Conservation (phyloP, 1,140 invertebrate species). For the Drosophila lacteicornis region DNA sequence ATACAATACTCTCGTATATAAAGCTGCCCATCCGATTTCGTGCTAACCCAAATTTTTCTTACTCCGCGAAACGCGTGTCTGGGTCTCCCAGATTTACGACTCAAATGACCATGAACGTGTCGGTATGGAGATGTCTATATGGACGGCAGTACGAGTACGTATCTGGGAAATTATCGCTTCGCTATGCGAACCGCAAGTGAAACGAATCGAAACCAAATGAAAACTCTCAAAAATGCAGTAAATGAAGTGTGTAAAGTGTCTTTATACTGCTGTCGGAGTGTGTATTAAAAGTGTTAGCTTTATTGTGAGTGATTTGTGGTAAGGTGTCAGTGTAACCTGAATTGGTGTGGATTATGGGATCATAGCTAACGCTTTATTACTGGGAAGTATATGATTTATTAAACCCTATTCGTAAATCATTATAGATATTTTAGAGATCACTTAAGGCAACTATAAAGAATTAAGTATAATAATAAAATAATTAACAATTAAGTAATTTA, state of each 20-base stretch:
- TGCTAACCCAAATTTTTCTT: conserved; percentile 49
- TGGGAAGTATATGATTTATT: neutral
- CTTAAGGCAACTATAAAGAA: too few species aligned
- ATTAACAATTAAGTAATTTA: too few species aligned
- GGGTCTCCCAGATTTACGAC: conserved; percentile 57
- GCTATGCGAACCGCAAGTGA: conserved; percentile 50
- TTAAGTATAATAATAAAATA: too few species aligned
- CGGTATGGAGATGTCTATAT: conserved; percentile 52
- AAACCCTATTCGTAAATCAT: too few species aligned
- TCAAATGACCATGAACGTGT: conserved; percentile 66
- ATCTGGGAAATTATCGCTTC: conserved; percentile 48
- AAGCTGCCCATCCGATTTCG: conserved; percentile 38
- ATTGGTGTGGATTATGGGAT: neutral
- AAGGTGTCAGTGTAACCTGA: neutral
- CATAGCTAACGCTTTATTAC: neutral
- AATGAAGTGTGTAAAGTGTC: conserved; percentile 46
- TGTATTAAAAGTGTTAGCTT: conserved; percentile 38
- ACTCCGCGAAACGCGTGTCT: conserved; percentile 51
- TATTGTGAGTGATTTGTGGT: conserved; percentile 14
- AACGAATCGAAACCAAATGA: conserved; percentile 25
- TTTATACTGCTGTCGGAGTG: neutral
- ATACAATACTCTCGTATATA: neutral
- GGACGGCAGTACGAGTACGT: conserved; percentile 29
- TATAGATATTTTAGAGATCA: too few species aligned
- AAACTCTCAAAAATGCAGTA: conserved; percentile 42